Evolutionary conservation across 2,888 invertebrate genomes (phyloP), one percentile per base, ranked within the genome.

Genomic region (Gandaritis pyraliata): DNA sequence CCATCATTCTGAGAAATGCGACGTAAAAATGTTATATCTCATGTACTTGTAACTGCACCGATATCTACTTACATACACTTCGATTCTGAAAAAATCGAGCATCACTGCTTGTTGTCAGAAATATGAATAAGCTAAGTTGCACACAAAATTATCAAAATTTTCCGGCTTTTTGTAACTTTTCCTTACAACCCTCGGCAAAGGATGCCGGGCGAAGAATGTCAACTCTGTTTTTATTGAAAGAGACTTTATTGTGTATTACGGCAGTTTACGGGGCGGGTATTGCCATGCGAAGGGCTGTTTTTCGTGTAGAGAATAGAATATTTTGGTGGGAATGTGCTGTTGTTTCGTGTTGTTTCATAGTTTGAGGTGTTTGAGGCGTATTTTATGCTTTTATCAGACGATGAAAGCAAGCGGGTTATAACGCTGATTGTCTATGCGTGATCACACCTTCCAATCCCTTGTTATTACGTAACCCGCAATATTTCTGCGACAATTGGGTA

Each of bases 121-220:
- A 23, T 23, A 23, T 23, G 3, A 23, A 23, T 6, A 2, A n/a
- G n/a, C n/a, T n/a, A n/a, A n/a, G 2, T 23, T 5, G 23, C 23
- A 23, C 23, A 23, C 23, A 23, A 23, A 23, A 23, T 23, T 23
- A 23, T 4, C 23, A 33, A 4, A 13, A 12, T 52, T 48, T 1
- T 33, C 59, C 49, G 53, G 18, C 49, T 54, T 59, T 54, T 47
- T 48, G 10, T 11, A 47, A 7, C 13, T 1, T 29, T 47, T 1
- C 18, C 18, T 4, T 8, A 29, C 61, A 47, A 41, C 41, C 10
- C 56, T 70, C 72, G 72, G 75, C 61, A 78, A 78, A 78, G 77
- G 76, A 73, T 77, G 74, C 72, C 70, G 59, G 52, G 47, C 41
- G 65, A 66, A 72, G 75, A 75, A 77, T 78, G 73, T 65, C 68